These are phyloP conservation scores for Parnassius apollo DNA, from an alignment of 2,888 invertebrate genomes.

Conservation along the genomic window DNA sequence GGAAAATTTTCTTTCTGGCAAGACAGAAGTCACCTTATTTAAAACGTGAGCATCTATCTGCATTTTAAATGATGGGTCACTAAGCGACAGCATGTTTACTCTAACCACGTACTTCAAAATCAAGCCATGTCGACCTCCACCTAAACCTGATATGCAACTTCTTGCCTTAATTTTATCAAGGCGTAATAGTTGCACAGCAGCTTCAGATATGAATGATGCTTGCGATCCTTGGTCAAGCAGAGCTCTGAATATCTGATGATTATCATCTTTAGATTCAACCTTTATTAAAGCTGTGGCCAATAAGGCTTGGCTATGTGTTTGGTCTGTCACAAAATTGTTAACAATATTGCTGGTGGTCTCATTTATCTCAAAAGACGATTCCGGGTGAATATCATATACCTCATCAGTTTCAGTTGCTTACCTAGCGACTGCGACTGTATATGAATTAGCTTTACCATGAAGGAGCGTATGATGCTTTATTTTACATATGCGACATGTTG, in stretches of 20 bases:
- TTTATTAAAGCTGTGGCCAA: neutral
- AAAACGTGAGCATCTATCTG: no score
- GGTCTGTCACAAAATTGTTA: no score
- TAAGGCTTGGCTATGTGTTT: neutral
- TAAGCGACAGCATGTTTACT: neutral
- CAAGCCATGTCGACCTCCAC: neutral
- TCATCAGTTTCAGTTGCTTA: no score
- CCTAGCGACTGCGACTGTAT: no score
- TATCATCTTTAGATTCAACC: neutral
- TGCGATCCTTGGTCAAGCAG: neutral
- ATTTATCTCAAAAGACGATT: no score
- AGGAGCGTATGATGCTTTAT: no score
- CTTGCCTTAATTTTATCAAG: neutral
- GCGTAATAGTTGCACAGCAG: neutral
- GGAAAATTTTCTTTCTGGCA: no score
- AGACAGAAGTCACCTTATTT: no score
- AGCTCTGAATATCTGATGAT: neutral
- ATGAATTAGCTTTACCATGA: no score
- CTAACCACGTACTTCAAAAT: neutral
- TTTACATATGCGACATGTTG: neutral
- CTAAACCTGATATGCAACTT: neutral
- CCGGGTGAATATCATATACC: no score
- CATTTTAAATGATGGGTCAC: no score
- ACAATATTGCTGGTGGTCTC: no score
- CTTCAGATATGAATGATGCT: neutral